Base-by-base conservation (phyloP, 37 sponge, comb jelly and placozoan species). In the Agelas oroides region DNA sequence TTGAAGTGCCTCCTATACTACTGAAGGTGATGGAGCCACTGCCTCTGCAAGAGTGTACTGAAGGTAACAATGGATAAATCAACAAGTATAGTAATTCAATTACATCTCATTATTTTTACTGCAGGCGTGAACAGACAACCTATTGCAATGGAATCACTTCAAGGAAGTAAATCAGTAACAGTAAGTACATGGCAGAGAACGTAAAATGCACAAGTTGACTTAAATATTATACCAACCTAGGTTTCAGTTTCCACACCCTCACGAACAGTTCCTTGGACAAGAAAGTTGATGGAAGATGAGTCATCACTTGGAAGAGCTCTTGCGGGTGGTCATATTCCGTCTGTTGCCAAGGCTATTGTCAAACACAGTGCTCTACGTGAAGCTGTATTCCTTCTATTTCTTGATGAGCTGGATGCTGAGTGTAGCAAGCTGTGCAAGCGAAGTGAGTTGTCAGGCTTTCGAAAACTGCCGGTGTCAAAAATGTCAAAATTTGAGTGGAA, bases 281-380 rank as follows among this genome's bases (percentile, higher is more conserved):
- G 64, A 12, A 2, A 24, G 46, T 8, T 46, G 8, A 46, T 12
- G 3, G 46, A 3, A 3, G 46, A 46, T 3, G 46, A 46, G 46
- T 46, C 46, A 46, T 3, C 46, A 69, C 33, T 69, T 3, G 70
- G 70, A 32, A 27, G 70, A 33, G 74, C 74, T 52, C 74, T 73
- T 73, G 74, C 74, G 3, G 54, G 52, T 21, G 55, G 74, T 30
- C 74, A 73, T 53, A 38, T n/a, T 5, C 54, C 74, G 5, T 52
- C 54, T 1, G 37, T 73, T 15, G 74, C 54, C n/a, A 73, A 73
- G 52, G 54, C 52, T 21, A 20, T 73, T 20, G 16, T 73, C 5
- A 23, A 23, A 5, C 52, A 73, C 28, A 27, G 31, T 23, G 54
- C 24, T n/a, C 52, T 73, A 5, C 74, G 54, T 1, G 55, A 73